Evolutionary conservation across 2,888 invertebrate species (phyloP), one percentile per base, ranked within the genome.

Genomic region (Clistopyga incitator): DNA sequence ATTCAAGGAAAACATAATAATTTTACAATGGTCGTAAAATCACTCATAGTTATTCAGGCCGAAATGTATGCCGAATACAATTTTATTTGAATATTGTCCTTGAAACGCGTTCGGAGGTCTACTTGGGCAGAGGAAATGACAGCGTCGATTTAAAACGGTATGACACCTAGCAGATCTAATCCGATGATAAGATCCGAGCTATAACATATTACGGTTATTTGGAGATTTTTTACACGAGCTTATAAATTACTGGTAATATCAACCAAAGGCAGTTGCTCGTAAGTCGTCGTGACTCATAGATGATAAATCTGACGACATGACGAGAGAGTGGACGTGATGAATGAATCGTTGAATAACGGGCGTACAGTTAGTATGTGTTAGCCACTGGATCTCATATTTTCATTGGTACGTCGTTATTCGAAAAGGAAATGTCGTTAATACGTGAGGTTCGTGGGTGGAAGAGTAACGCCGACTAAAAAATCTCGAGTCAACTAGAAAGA

Each of bases 401-500:
- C 47, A 45, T 65, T 76, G 65, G 18, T 80, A 76, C 71, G 68
- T 82, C 78, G 82, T 82, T 78, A 82, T 50, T 25, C 72, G 61
- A 64, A 61, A 54, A 61, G 61, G 61, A 78, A 78, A 70, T 38
- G 10, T 64, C 54, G 34, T 25, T 67, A n/a, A n/a, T n/a, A 76
- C 77, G 71, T 64, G 34, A 29, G 47, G 34, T 42, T 54, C 61
- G 38, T 50, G 52, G 20, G 42, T 47, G 61, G 25, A 10, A 64
- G 45, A n/a, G n/a, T 38, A 64, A 18, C 20, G 29, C 47, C 50
- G 47, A 76, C 70, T 70, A 76, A 64, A 29, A 70, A 42, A 25
- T 75, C 68, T 81, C 38, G 11, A 20, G 11, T 75, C 52, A 6
- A 18, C 59, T 75, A 61, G 50, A 68, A 67, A 79, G 72, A 68